Conservation (phyloP, 2,888 invertebrate species). For the Hypomecis atomaria region DNA sequence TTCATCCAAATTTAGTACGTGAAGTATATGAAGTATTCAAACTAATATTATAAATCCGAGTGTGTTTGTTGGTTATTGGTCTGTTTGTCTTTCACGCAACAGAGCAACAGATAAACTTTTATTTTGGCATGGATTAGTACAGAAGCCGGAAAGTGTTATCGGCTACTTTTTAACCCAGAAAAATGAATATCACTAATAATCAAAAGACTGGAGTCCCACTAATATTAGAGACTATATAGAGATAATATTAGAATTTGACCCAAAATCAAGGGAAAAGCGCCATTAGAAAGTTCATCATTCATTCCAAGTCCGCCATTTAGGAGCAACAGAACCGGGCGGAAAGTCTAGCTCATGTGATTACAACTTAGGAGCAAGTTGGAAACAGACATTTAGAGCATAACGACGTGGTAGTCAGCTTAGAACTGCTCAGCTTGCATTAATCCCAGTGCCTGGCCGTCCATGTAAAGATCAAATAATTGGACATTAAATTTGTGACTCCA, state of each 20-base stretch:
- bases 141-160: no score
- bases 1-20: no score
- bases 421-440: conserved; percentile 27
- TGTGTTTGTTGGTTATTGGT: no score
- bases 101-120: no score
- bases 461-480: conserved; percentile 17
- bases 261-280: neutral
- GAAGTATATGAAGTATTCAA: no score
- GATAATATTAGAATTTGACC: neutral
- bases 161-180: no score
- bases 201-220: neutral
- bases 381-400: conserved; percentile 44
- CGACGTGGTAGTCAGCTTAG: conserved; percentile 36
- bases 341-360: conserved; percentile 51
- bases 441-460: conserved; percentile 23
- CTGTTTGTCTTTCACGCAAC: no score
- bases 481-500: neutral
- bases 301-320: conserved; percentile 46
- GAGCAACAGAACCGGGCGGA: conserved; percentile 37
- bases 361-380: conserved; percentile 40
- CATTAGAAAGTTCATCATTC: conserved; percentile 45
- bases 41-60: no score
- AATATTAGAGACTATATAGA: no score
- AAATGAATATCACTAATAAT: no score
- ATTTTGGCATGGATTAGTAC: no score